Conservation (phyloP, 1,140 invertebrate species). For the Sarcophaga bullata region DNA sequence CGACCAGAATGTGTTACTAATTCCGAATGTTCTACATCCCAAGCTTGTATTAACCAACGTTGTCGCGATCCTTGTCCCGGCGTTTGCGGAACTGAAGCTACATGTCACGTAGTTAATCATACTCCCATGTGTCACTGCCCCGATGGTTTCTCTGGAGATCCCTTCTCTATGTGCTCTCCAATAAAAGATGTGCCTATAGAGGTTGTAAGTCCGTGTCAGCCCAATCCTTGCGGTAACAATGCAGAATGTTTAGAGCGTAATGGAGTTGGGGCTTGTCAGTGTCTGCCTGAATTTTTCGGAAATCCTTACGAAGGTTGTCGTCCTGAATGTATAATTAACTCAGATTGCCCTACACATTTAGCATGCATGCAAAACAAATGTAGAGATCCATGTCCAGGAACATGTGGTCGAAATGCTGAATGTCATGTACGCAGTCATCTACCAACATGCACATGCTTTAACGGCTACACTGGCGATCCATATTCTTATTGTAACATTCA, state of each 20-base stretch:
- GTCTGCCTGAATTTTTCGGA: constrained; percentile 75
- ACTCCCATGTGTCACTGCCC: constrained; percentile 75
- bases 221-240: constrained; percentile 72
- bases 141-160: constrained; percentile 76
- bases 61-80: constrained; percentile 71
- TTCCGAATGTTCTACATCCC: constrained; percentile 68
- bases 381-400: constrained; percentile 78
- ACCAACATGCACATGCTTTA: constrained; percentile 76
- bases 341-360: constrained; percentile 75
- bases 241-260: constrained; percentile 72
- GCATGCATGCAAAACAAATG: constrained; percentile 81
- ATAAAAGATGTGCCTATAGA: constrained; percentile 68
- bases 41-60: constrained; percentile 70
- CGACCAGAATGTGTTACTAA: constrained; percentile 72
- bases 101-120: constrained; percentile 75
- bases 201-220: constrained; percentile 68
- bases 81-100: constrained; percentile 72
- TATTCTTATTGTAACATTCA: constrained; percentile 70
- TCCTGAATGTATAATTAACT: constrained; percentile 79
- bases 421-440: constrained; percentile 80
- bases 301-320: constrained; percentile 80
- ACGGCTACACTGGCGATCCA: constrained; percentile 76
- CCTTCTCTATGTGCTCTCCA: constrained; percentile 71
- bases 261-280: constrained; percentile 76
- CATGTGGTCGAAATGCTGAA: constrained; percentile 78